phyloP scores from a whole-genome alignment of 2,888 invertebrate genomes.

The Stramonita haemastoma region DNA sequence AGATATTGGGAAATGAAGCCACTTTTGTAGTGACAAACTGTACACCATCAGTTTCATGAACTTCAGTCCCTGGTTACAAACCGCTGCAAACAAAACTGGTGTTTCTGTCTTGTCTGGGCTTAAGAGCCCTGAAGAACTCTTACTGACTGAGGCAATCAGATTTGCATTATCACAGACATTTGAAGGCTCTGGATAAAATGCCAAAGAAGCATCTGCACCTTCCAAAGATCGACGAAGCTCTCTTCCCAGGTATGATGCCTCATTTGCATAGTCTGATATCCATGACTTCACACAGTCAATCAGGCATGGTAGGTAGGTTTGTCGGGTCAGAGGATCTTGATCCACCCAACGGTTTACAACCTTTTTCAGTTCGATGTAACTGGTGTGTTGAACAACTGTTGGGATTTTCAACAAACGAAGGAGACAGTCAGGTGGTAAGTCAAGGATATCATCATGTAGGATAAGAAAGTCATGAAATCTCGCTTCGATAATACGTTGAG shows the following conservation, averaged over 20 bases:
- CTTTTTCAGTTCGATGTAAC: constrained; percentile 66
- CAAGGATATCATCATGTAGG: constrained; percentile 71
- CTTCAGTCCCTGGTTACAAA: constrained; percentile 72
- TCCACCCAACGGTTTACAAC: constrained; percentile 71
- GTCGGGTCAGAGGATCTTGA: constrained; percentile 58
- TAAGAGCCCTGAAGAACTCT: not conserved
- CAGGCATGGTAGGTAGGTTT: constrained; percentile 59
- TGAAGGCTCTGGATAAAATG: constrained; percentile 36
- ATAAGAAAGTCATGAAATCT: constrained; percentile 74
- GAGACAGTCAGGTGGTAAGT: constrained; percentile 67
- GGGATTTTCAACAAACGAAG: constrained; percentile 68
- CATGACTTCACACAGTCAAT: constrained; percentile 65
- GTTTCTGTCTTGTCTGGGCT: constrained; percentile 41
- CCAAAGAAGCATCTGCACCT: constrained; percentile 47
- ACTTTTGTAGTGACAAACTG: constrained; percentile 66
- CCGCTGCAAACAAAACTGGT: constrained; percentile 66
- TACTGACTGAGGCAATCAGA: not conserved
- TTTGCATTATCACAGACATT: constrained; percentile 50
- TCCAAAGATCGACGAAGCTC: constrained; percentile 54
- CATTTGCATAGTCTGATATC: constrained; percentile 60
- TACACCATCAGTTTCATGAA: constrained; percentile 72
- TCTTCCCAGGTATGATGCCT: constrained; percentile 56
- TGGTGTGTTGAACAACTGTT: constrained; percentile 68
- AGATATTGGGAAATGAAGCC: constrained; percentile 70
- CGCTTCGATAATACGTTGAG: constrained; percentile 69